Evolutionary conservation across 2,797 vertebrate genomes (phyloP).

Genomic region (Ciconia nigra): DNA sequence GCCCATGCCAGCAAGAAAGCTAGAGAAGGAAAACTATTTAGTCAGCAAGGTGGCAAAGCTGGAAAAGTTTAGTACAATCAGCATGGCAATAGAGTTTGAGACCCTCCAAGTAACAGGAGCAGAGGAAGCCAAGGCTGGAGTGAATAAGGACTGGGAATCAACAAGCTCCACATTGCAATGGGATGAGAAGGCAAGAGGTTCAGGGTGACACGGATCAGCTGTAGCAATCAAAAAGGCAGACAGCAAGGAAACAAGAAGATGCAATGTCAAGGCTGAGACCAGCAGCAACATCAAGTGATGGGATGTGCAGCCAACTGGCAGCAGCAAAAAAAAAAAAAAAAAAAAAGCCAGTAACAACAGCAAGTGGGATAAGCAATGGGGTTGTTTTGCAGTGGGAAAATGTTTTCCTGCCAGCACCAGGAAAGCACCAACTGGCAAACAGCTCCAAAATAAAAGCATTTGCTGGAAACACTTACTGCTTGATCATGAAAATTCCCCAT

Average conservation of each 20-base stretch:
- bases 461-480: not conserved
- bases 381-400: not conserved
- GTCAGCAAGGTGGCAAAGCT: conserved; percentile 18
- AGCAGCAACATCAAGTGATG: not conserved
- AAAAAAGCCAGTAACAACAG: not conserved
- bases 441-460: not conserved
- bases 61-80: not conserved
- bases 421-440: not conserved
- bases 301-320: not conserved
- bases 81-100: not conserved
- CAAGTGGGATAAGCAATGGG: not conserved
- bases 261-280: not conserved
- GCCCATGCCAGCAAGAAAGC: conserved; percentile 2
- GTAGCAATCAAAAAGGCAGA: not conserved
- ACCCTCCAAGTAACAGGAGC: not conserved
- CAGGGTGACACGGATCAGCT: not conserved
- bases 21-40: conserved; percentile 19
- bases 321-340: not conserved
- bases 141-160: not conserved
- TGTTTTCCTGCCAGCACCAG: not conserved
- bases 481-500: not conserved
- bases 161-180: not conserved
- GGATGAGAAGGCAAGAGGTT: not conserved
- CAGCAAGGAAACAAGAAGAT: not conserved
- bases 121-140: not conserved